Base-by-base conservation (phyloP, 1,140 invertebrate species). In the Meloidogyne hapla region DNA sequence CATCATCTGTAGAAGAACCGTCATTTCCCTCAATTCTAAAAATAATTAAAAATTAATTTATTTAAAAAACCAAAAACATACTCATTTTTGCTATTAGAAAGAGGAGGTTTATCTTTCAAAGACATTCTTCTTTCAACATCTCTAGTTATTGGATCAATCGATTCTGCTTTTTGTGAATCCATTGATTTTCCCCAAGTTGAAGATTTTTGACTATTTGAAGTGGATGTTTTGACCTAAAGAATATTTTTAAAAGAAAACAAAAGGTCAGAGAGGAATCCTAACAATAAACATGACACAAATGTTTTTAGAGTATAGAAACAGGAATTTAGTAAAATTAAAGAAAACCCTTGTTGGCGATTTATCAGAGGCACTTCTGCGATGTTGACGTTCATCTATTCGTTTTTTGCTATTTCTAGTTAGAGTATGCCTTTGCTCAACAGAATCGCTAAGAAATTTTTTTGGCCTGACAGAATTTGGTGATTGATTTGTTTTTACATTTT, bases 121-220 rank as follows among this genome's bases (percentile, higher is more conserved):
- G 84, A 84, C 82, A 85, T 83, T 72, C 84, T 42, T 42, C 83
- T 69, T 45, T 86, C 75, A 38, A 84, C 81, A 66, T 84, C 84
- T 45, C 77, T 63, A 12, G 83, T 84, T n/a, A 84, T 80, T 23
- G 83, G 83, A 80, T 84, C 83, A 15, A 81, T 82, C 3, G 79
- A 76, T 13, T 81, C 80, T 23, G 62, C 21, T n/a, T 83, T 80
- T 28, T 21, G 38, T 21, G 56, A 23, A 9, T 61, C 56, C 23
- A 63, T 42, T 63, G 42, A 64, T 4, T 64, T 38, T n/a, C 48
- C 71, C 71, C 71, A 73, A 15, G 71, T 73, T 13, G 71, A 73
- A 38, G 45, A 73, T 33, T 73, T 73, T 6, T 73, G 71, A 18
- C 64, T 61, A 23, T 42, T 40, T 73, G 23, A 61, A 38, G 40